These are phyloP conservation scores for Brassicogethes aeneus DNA, from an alignment of 2,888 invertebrate species.

Conservation along the genomic window DNA sequence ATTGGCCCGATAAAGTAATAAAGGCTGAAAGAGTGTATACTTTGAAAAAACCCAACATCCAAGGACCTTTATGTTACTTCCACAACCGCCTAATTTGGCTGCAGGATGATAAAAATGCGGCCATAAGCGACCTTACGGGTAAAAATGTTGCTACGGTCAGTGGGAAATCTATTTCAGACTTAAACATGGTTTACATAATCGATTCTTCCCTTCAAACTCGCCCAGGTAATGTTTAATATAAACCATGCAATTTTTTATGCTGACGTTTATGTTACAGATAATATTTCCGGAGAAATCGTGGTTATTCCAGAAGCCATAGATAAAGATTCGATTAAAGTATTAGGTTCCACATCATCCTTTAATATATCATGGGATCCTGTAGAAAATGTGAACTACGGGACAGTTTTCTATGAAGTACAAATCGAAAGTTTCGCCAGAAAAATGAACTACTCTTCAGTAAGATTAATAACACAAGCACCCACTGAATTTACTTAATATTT, in stretches of 20 bases:
- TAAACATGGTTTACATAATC: slow-evolving; percentile 62
- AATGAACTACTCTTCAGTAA: slow-evolving; percentile 36
- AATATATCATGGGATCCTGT: slow-evolving; percentile 77
- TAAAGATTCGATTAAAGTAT: slow-evolving; percentile 55
- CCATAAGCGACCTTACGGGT: slow-evolving; percentile 67
- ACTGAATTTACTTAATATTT: too few relatives aligned
- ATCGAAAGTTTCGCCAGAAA: slow-evolving; percentile 48
- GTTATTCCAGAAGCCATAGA: slow-evolving; percentile 70
- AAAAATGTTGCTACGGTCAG: slow-evolving; percentile 61
- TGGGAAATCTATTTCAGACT: slow-evolving; percentile 54
- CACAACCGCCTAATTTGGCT: slow-evolving; percentile 79
- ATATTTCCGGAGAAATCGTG: slow-evolving; percentile 38
- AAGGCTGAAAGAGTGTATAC: slow-evolving; percentile 34
- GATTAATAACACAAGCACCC: too few relatives aligned
- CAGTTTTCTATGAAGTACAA: slow-evolving; percentile 74
- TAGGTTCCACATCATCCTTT: slow-evolving; percentile 72
- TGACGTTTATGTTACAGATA: not conserved
- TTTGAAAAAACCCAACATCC: slow-evolving; percentile 48
- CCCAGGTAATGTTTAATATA: slow-evolving; percentile 40
- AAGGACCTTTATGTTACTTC: slow-evolving; percentile 71
- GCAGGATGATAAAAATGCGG: slow-evolving; percentile 60
- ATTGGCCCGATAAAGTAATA: slow-evolving; percentile 14
- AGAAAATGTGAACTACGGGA: slow-evolving; percentile 66
- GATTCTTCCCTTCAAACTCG: slow-evolving; percentile 50
- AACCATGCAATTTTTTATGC: slow-evolving; percentile 3